Evolutionary conservation across 64 coral and sea anemone species (phyloP), one percentile per base, ranked within the genome.

Genomic region (Montipora efflorescens): DNA sequence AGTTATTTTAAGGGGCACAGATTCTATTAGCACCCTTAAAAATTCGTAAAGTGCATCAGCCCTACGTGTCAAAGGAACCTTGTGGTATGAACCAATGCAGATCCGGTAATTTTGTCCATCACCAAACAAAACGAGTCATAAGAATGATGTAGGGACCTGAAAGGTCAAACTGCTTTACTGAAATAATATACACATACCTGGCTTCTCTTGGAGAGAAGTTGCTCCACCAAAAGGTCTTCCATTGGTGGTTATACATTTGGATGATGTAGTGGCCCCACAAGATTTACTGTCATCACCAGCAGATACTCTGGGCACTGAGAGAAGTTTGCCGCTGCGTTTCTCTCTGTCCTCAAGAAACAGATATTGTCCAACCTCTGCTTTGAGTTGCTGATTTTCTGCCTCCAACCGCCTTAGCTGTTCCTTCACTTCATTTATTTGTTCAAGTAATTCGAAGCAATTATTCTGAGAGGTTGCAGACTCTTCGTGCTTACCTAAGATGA

Each of bases 191-290:
- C 28, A 62, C 57, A 61, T 66, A 82, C 80, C 57, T 45, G 57
- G 22, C 4, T 82, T 10, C 9, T 5, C 57, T 62, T 82, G 23
- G 23, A 82, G n/a, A 62, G 53, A 22, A 46, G 52, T 13, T 43
- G 80, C 55, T 4, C 80, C 80, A 82, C 80, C 80, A 82, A 62
- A 58, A 13, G 62, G 80, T 13, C 18, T 82, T 36, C 9, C 52
- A 5, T 7, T 7, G 5, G 5, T 55, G 5, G 52, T 55, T 10
- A 55, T 3, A 7, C 52, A 5, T 55, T 28, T 28, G 28, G 52
- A 55, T 7, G 52, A 55, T 55, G 52, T 10, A 55, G 0, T 55
- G 52, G 52, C 52, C 9, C 5, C 52, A 55, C 52, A 55, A 5
- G 5, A 10, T 55, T 10, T 55, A 10, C 52, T 55, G 52, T 55